Conservation (phyloP, 2,888 invertebrate species). For the Metallyticus violacea region DNA sequence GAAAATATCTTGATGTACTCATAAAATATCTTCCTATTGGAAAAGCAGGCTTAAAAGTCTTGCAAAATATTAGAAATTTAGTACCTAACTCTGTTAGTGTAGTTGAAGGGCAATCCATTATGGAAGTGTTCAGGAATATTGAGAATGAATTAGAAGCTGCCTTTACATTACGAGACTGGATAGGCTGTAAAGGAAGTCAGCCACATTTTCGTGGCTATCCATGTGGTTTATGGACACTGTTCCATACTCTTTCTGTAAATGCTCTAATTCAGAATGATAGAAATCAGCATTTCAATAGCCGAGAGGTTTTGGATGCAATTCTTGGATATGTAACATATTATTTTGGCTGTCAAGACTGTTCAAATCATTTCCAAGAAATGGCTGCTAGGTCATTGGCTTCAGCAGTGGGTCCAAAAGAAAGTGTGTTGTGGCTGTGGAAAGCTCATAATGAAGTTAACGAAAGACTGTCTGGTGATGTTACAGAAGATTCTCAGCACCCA, state of each 20-base stretch:
- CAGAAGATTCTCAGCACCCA: slow-evolving; percentile 87
- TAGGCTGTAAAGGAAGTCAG: slow-evolving; percentile 79
- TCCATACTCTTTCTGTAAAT: slow-evolving; percentile 86
- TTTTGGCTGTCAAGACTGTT: slow-evolving; percentile 91
- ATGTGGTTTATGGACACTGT: slow-evolving; percentile 93
- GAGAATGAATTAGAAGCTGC: slow-evolving; percentile 54
- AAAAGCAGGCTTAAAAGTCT: slow-evolving; percentile 60
- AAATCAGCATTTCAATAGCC: slow-evolving; percentile 39
- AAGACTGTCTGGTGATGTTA: slow-evolving; percentile 77
- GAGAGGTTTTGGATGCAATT: slow-evolving; percentile 76
- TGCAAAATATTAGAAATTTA: slow-evolving; percentile 59
- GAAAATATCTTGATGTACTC: slow-evolving; percentile 69
- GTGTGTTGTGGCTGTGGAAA: slow-evolving; percentile 89
- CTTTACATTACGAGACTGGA: slow-evolving; percentile 54
- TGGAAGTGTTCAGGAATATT: slow-evolving; percentile 53
- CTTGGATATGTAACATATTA: slow-evolving; percentile 86
- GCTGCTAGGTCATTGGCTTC: slow-evolving; percentile 66
- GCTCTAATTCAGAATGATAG: slow-evolving; percentile 50
- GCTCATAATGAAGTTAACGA: slow-evolving; percentile 92
- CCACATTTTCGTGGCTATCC: slow-evolving; percentile 79
- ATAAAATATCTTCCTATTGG: slow-evolving; percentile 77
- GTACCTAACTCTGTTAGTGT: slow-evolving; percentile 48
- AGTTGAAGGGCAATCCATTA: slow-evolving; percentile 60
- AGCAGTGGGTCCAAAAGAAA: slow-evolving; percentile 70
- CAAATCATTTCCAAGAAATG: slow-evolving; percentile 86